Percentiles rank a stretch among this genome's conserved stretches.
Conservation (phyloP, 2,797 vertebrate genomes). For the Emys orbicularis region DNA sequence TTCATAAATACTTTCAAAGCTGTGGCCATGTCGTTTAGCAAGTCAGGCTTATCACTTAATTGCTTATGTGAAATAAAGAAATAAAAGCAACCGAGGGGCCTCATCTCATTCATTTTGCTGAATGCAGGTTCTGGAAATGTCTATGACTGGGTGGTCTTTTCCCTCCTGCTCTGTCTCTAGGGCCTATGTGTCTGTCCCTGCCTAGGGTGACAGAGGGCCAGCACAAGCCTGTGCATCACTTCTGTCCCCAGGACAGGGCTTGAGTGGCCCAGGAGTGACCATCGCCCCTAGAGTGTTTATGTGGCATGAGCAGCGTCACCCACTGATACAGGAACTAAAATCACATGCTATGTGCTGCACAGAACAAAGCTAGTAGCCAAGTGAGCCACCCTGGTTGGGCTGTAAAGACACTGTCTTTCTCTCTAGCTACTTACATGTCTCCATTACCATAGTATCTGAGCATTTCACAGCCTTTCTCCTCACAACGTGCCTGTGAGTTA, state of each 20-base stretch:
- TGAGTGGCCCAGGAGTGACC: neutral
- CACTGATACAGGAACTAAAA: neutral
- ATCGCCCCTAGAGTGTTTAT: neutral
- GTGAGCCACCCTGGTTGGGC: neutral
- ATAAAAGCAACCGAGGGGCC: neutral
- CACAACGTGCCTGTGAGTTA: too few relatives aligned
- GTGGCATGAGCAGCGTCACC: too few relatives aligned
- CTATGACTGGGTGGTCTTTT: neutral
- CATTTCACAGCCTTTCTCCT: too few relatives aligned
- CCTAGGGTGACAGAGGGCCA: accelerated
- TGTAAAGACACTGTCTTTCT: too few relatives aligned
- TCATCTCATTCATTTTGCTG: neutral
- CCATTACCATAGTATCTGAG: too few relatives aligned
- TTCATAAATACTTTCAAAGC: neutral
- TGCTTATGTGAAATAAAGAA: neutral
- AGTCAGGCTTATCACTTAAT: neutral
- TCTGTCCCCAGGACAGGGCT: too few relatives aligned
- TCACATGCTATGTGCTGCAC: neutral
- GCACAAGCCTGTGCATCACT: accelerated
- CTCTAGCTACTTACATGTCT: too few relatives aligned
- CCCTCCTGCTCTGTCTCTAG: accelerated
- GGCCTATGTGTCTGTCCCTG: neutral
- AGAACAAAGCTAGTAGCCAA: neutral
- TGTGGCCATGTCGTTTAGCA: neutral
- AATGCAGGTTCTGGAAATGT: neutral